Conservation (phyloP, 2,113 vertebrate species). For the Anoplopoma fimbria region DNA sequence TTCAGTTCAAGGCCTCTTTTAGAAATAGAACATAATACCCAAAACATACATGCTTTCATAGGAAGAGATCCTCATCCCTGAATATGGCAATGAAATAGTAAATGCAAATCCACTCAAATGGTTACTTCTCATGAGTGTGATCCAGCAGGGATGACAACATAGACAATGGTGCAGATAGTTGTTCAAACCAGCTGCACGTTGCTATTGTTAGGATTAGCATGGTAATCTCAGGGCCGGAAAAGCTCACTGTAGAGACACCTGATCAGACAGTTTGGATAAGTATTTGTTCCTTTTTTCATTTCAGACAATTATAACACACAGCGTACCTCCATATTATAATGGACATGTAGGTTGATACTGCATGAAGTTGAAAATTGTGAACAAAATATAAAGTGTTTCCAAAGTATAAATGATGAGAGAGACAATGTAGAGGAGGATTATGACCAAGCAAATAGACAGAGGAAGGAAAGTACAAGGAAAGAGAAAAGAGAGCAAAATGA, state of each 20-base stretch:
- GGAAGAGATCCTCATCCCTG: constrained; percentile 50
- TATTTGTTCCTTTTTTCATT: constrained; percentile 60
- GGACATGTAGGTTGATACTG: constrained; percentile 3
- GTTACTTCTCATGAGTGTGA: constrained; percentile 58
- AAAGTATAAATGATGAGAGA: constrained; percentile 1
- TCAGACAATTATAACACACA: constrained; percentile 36
- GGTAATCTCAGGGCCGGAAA: constrained; percentile 73
- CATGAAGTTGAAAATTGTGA: constrained; percentile 7
- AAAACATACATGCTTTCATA: constrained; percentile 44
- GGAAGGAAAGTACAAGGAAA: constrained; percentile 46
- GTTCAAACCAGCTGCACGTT: constrained; percentile 72
- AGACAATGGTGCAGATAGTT: constrained; percentile 77
- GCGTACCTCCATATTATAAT: constrained; percentile 3
- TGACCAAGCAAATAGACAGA: constrained; percentile 32
- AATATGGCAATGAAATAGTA: constrained; percentile 66
- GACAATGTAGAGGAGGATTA: constrained; percentile 17
- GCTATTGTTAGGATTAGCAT: constrained; percentile 78
- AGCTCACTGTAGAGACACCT: constrained; percentile 66
- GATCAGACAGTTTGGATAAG: constrained; percentile 65
- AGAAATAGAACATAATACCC: constrained; percentile 59
- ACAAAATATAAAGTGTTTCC: neutral
- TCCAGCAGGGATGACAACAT: constrained; percentile 72
- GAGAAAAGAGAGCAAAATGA: constrained; percentile 43
- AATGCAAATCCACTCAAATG: constrained; percentile 73
- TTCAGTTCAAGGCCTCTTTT: constrained; percentile 53